Base-by-base conservation (phyloP, 2,888 invertebrate genomes). In the Rhaphigaster nebulosa region DNA sequence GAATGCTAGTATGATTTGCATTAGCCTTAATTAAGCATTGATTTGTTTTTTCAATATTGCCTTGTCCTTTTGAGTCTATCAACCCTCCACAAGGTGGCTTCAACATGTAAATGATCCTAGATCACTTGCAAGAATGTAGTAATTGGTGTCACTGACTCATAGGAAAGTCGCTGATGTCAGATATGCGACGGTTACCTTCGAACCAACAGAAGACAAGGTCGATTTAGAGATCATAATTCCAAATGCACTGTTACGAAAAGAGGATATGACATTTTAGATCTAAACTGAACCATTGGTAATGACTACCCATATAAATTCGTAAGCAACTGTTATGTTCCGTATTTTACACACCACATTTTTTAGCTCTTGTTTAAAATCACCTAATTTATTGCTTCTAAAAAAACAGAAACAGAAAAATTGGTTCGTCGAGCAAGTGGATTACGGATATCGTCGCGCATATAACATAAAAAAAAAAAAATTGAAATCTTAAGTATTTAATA, bases 141-240 rank as follows among this genome's bases (percentile, higher is more conserved):
- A 18, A 70, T 70, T 70, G 34, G 70, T 70, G 34, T 34, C 70
- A 70, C 70, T 70, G 70, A 70, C 70, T 70, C 70, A 70, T 34
- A 34, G 70, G 70, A 70, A 70, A 70, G 34, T 34, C 70, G 34
- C 70, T 70, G 70, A 70, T 70, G 70, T 38, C 20, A 70, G 70
- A 18, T 38, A 34, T 70, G 34, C 23, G 70, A 38, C 20, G 8
- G 70, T 70, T 70, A 38, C 20, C 34, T 8, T 34, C 15, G 0
- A 8, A 8, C 20, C 18, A 5, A 20, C 6, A 5, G 34, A 20
- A 38, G 29, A 65, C 65, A 5, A 65, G 29, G 65, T 29, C 29
- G 65, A 15, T 38, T 70, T 20, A 70, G 70, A 34, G 18, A 70
- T 34, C 18, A 5, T 20, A 70, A 34, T 70, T 38, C 34, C 6